Evolutionary conservation across 2,888 invertebrate species (phyloP).

Genomic region (Charanyca ferruginea): DNA sequence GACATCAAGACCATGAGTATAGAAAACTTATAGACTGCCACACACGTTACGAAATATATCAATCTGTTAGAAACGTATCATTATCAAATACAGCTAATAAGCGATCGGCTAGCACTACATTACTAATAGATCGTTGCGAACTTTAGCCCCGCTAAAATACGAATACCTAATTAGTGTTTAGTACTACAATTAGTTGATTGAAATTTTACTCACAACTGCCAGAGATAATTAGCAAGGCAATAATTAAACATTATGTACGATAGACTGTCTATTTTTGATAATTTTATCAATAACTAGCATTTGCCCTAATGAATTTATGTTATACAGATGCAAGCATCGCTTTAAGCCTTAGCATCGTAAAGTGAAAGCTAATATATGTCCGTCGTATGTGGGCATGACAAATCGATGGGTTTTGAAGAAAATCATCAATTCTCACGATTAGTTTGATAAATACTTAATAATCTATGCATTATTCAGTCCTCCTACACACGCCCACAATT

Average conservation of each 20-base stretch:
- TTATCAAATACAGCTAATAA: slow-evolving; percentile 28
- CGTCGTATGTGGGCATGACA: slow-evolving; percentile 46
- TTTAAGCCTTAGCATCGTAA: slow-evolving; percentile 15
- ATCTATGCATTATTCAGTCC: slow-evolving; percentile 54
- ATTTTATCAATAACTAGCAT: too few species aligned
- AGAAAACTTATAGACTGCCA: not conserved
- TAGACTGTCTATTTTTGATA: not conserved
- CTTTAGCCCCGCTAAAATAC: slow-evolving; percentile 33
- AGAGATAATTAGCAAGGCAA: slow-evolving; percentile 12
- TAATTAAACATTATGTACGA: slow-evolving; percentile 6
- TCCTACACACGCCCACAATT: slow-evolving; percentile 59
- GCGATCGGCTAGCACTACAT: not conserved
- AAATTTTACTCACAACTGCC: slow-evolving; percentile 4
- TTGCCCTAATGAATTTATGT: too few species aligned
- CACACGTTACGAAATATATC: not conserved
- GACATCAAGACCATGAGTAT: too few species aligned
- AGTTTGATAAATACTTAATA: slow-evolving; percentile 63
- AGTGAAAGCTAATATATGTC: slow-evolving; percentile 47
- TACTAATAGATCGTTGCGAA: slow-evolving; percentile 21
- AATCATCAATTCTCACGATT: slow-evolving; percentile 62
- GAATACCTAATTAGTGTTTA: slow-evolving; percentile 20
- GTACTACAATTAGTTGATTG: slow-evolving; percentile 23
- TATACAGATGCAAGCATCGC: not conserved
- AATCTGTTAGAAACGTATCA: slow-evolving; percentile 1
- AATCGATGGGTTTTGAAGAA: slow-evolving; percentile 50